Percentiles rank a stretch among this genome's conserved stretches.
Evolutionary conservation across 2,888 invertebrate genomes (phyloP).

Genomic region (Xiphydria camelus): DNA sequence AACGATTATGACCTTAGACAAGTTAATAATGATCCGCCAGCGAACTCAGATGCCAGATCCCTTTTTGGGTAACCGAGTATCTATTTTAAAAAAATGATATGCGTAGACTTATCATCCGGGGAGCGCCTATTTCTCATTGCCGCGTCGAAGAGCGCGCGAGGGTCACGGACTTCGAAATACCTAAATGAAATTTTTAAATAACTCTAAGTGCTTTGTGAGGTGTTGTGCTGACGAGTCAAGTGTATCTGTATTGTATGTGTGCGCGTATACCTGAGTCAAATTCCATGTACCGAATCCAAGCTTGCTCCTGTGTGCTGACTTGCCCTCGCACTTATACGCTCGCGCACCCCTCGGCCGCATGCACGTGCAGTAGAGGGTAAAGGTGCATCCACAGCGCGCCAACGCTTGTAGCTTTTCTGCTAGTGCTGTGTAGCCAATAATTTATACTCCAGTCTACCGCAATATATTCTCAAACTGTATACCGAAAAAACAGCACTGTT

Average conservation of each 20-base stretch:
- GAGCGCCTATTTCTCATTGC: no score
- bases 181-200: constrained; percentile 34
- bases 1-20: constrained; percentile 43
- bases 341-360: not conserved
- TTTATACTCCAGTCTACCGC: no score
- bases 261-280: constrained; percentile 28
- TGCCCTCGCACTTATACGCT: not conserved
- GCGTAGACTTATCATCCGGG: no score
- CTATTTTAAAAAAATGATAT: no score
- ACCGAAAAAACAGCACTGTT: no score
- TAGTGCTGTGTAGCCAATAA: no score
- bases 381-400: not conserved
- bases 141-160: no score
- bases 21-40: constrained; percentile 42
- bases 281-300: constrained; percentile 20
- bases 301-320: not conserved
- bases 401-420: no score
- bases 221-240: constrained; percentile 35
- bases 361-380: not conserved
- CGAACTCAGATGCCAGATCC: constrained; percentile 35
- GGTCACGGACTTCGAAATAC: no score
- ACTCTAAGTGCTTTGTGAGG: constrained; percentile 34
- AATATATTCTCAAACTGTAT: no score
- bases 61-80: no score
- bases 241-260: constrained; percentile 4